Evolutionary conservation across 2,113 vertebrate genomes (phyloP), one percentile per base, ranked within the genome.

Genomic region (Aldabrachelys gigantea): DNA sequence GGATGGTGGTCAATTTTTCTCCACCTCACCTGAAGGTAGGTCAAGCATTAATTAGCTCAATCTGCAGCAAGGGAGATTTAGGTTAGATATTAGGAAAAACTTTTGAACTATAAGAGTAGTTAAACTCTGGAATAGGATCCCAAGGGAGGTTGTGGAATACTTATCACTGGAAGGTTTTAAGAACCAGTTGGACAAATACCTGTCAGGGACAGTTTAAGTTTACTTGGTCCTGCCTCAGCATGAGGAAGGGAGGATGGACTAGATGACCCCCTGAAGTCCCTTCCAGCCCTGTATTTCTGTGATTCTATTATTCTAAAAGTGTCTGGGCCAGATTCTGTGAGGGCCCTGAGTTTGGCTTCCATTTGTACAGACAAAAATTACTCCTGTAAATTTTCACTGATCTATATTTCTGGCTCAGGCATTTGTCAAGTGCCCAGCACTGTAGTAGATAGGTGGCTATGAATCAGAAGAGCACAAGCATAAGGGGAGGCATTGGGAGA

Each of bases 381-480:
- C 22, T 27, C 81, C 59, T 35, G 35, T 41, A 2, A 2, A 3
- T 8, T 82, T 76, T n/a, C 11, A 35, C 38, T 87, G 14, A 69
- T 69, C 35, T 69, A 2, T 69, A 19, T n/a, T 8, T 69, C 17
- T 22, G 35, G 19, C 65, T 11, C 1, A 72, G 24, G 24, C 3
- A 6, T 41, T 54, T 19, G 17, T 65, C 31, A 76, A 81, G 49
- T 8, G 0, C 21, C 59, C 21, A 56, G 49, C 53, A 49, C 25
- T 59, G 16, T 8, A 65, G 62, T 65, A 38, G 8, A 38, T n/a
- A 75, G n/a, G 87, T 1, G 0, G 21, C 47, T 62, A 35, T 0
- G 0, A 31, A 24, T 38, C 52, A 54, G 84, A 47, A 47, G 35
- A 69, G 35, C 19, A 9, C 31, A 69, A 69, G 62, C 62, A 69